Evolutionary conservation across 2,888 invertebrate species (phyloP), one percentile per base, ranked within the genome.

Genomic region (Melanotus villosus): DNA sequence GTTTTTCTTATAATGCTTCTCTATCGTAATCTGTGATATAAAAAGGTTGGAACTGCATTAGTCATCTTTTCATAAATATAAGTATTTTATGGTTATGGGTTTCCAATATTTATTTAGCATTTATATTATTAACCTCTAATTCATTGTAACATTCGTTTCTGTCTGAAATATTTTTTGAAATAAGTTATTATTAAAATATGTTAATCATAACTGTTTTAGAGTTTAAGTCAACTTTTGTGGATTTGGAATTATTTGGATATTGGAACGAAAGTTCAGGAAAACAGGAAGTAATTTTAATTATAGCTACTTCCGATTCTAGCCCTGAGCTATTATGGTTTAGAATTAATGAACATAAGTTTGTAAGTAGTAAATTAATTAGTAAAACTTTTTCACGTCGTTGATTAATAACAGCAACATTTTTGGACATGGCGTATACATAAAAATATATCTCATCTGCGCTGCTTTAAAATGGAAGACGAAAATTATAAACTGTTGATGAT

Each of bases 241-340:
- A 79, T 73, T 69, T 76, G n/a, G 68, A 74, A 36, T 52, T 82
- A 41, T 73, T 82, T 23, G 71, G 72, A 56, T 57, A 75, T 30
- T 78, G 78, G 73, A 80, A 78, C 68, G 52, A 36, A 6, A 59
- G 52, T 10, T 4, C 14, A 1, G 56, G 65, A 59, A 52, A 58
- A 41, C 65, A 63, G 21, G 77, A 79, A 71, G 66, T 73, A 6
- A 75, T 82, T 56, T 32, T 84, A 14, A 75, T 78, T 1, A 72
- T 82, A 59, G 70, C 83, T 9, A 77, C 76, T 63, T 72, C 79
- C 3, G 6, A 65, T 76, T 66, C 68, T 10, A 36, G 76, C 34
- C 38, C 68, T 4, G 76, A 78, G 34, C 64, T 85, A 19, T 30
- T 73, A 26, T 85, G 84, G 83, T 84, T 80, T 70, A 78, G 73